Evolutionary conservation across 2,888 invertebrate species (phyloP), one percentile per base, ranked within the genome.

Genomic region (Halocaridina rubra): DNA sequence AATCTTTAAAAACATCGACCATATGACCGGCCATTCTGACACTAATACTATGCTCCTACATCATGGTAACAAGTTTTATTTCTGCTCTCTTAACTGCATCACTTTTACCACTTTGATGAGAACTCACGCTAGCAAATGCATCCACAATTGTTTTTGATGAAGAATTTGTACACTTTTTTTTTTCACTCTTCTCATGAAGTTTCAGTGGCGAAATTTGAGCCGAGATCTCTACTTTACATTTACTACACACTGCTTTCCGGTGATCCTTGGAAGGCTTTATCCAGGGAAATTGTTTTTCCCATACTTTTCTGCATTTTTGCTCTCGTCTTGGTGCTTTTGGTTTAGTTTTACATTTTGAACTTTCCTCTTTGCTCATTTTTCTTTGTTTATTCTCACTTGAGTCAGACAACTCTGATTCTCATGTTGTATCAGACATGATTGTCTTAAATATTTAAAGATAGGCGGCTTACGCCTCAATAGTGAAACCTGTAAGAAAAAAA

Each of bases 21-120:
- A 76, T 29, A 57, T 76, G 76, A 76, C 57, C 76, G 24, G 74
- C 39, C 7, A 22, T 13, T 22, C 74, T 32, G 74, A 74, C 39
- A 39, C 39, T 74, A 1, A 76, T 76, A n/a, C 57, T 57, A 76
- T 76, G 76, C 57, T 76, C 76, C 57, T 57, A 57, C 76, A 76
- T 57, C 76, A 53, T 53, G 30, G 57, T 27, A 24, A 53, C 29
- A 57, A 76, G 59, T 59, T 74, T 74, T 19, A 75, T 75, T 13
- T 75, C 75, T 1, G 75, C 75, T 19, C 27, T 24, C 33, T 75
- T 77, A 29, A 61, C 61, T 24, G 76, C 76, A 77, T 77, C 76
- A 77, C 30, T 77, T 61, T 61, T 59, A 19, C 29, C 30, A 16
- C 10, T 8, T n/a, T 27, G 57, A 53, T 16, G 16, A 8, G 32